Evolutionary conservation across 2,797 vertebrate species (phyloP), one percentile per base, ranked within the genome.

Genomic region (Helicolenus hilgendorfi): DNA sequence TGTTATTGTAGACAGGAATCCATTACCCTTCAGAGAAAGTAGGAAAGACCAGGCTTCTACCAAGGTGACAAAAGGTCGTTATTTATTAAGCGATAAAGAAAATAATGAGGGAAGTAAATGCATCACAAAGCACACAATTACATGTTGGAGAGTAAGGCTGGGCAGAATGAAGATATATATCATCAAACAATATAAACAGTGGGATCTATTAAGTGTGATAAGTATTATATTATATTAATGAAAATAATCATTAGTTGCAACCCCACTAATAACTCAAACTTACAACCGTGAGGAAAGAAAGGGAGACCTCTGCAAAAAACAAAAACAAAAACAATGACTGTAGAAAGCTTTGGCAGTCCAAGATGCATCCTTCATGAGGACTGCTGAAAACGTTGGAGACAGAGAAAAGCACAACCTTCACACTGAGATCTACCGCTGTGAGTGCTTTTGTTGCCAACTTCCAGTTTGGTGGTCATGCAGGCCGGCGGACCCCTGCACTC

Each of bases 401-500:
- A 49, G 71, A 68, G 33, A 73, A 38, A 73, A 74, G 14, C 41
- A 8, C 38, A 20, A 24, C 72, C 38, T 33, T 63, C 82, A 58
- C 59, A 8, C 79, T 55, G 77, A 63, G 80, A 75, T 11, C 2
- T 58, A 55, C 7, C 53, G 29, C 59, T 62, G 56, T 2, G 35
- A n/a, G 3, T 4, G 9, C 20, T 29, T 62, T 33, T 35, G 74
- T 55, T 79, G 84, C 79, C 76, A 82, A 56, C 83, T 60, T 73
- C 38, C 79, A 70, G 79, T 85, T 79, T 60, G 76, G 64, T 78
- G 20, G 79, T 41, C 31, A 3, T 14, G 70, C 20, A 58, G 49
- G 60, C 83, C 77, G 36, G 63, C 73, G 67, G 86, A 90, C 56
- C 84, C 55, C 74, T 81, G 65, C 29, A 55, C 74, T 63, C 77